Evolutionary conservation across 2,888 invertebrate genomes (phyloP), one percentile per base, ranked within the genome.

Genomic region (Sabatieria punctata): DNA sequence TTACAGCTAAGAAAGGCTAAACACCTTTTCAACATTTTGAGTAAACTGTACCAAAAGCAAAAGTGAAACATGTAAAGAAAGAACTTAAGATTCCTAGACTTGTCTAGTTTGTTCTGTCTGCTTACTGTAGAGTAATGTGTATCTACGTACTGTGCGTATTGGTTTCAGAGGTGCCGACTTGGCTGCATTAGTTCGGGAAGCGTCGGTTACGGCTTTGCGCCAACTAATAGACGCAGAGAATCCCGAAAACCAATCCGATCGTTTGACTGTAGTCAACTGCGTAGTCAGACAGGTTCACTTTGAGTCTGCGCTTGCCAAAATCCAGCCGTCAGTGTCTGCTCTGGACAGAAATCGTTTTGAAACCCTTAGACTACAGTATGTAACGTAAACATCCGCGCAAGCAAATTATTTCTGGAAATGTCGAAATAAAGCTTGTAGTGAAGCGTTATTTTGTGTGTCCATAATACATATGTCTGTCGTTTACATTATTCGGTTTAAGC

Each of bases 321-420:
- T 86, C 50, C 78, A 79, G 59, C 88, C 91, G 15, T 93, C 93
- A 1, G 85, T 93, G 19, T n/a, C n/a, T n/a, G n/a, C n/a, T n/a
- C n/a, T n/a, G n/a, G n/a, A n/a, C n/a, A n/a, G n/a, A n/a, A n/a
- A n/a, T n/a, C n/a, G n/a, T n/a, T n/a, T n/a, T n/a, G n/a, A n/a
- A n/a, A n/a, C n/a, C n/a, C n/a, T n/a, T n/a, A n/a, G n/a, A n/a
- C n/a, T n/a, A n/a, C n/a, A n/a, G n/a, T n/a, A n/a, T n/a, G n/a
- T n/a, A n/a, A n/a, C n/a, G n/a, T n/a, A n/a, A n/a, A n/a, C n/a
- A n/a, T n/a, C n/a, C n/a, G n/a, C n/a, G n/a, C n/a, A n/a, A n/a
- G n/a, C n/a, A n/a, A n/a, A n/a, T n/a, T n/a, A n/a, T n/a, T n/a
- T n/a, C n/a, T n/a, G n/a, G n/a, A n/a, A n/a, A n/a, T n/a, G n/a